Evolutionary conservation across 2,888 invertebrate genomes (phyloP).

Genomic region (Phymatocera aterrima): DNA sequence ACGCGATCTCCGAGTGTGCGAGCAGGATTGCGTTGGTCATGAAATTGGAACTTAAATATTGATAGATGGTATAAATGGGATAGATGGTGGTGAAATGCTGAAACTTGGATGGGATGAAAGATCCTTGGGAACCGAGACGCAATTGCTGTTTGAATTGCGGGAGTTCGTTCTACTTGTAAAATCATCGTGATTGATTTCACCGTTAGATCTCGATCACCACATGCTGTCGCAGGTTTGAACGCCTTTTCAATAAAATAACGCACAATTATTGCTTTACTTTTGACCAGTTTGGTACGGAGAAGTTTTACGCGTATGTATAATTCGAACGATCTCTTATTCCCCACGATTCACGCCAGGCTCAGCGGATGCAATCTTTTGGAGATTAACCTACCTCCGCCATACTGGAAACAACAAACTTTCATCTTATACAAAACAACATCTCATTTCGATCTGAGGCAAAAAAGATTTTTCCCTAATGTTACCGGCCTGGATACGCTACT

Average conservation of each 20-base stretch:
- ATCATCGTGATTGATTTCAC: too few relatives aligned
- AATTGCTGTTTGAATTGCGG: not conserved
- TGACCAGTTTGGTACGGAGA: not conserved
- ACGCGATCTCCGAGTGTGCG: not conserved
- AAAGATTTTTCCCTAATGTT: constrained; percentile 1
- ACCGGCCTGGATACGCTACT: not conserved
- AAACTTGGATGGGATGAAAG: not conserved
- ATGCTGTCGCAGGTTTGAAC: too few relatives aligned
- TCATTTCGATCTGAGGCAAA: not conserved
- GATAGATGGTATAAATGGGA: not conserved
- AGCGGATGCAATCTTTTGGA: not conserved
- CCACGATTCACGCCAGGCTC: not conserved
- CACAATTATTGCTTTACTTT: not conserved
- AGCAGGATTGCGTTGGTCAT: constrained; percentile 2
- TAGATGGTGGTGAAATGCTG: not conserved
- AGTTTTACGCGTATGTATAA: not conserved
- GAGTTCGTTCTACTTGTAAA: too few relatives aligned
- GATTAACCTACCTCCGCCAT: not conserved
- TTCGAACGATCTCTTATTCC: not conserved
- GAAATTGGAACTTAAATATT: constrained; percentile 8
- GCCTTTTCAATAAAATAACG: not conserved
- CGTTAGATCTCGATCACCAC: too few relatives aligned
- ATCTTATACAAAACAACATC: not conserved
- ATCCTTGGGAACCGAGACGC: not conserved
- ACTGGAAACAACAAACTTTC: constrained; percentile 4